These are phyloP conservation scores for Drosophila kanapiae DNA, from an alignment of 1,140 invertebrate genomes.

Conservation along the genomic window DNA sequence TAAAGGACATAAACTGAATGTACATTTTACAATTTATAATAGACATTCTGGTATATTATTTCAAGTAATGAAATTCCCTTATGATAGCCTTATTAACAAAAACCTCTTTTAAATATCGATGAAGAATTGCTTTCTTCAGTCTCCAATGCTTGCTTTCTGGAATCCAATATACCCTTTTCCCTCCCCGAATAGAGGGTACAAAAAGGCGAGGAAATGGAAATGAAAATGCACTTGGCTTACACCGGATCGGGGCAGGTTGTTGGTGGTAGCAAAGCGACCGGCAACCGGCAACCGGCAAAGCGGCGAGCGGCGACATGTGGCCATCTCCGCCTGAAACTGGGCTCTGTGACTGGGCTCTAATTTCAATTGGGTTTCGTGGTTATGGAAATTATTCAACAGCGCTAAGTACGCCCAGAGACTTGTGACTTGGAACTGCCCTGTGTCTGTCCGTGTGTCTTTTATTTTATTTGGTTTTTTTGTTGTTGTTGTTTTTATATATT, in stretches of 20 bases:
- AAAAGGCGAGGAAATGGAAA: conserved; percentile 57
- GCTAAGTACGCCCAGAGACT: conserved; percentile 68
- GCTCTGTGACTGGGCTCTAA: conserved; percentile 73
- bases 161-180: background rate
- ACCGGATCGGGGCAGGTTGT: conserved; percentile 25
- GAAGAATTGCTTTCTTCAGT: no score
- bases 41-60: no score
- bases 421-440: conserved; percentile 29
- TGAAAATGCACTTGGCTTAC: conserved; percentile 80
- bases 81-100: background rate
- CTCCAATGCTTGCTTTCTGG: no score
- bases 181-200: background rate
- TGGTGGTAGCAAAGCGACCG: conserved; percentile 13
- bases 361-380: conserved; percentile 83
- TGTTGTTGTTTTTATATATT: background rate
- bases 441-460: conserved; percentile 35
- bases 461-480: conserved; percentile 23
- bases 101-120: background rate
- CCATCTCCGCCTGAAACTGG: conserved; percentile 36
- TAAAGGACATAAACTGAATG: background rate
- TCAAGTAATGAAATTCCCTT: no score
- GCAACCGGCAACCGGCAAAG: conserved; percentile 23
- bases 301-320: conserved; percentile 69
- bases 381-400: conserved; percentile 82
- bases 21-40: background rate